Evolutionary conservation across 2,113 vertebrate species (phyloP).

Genomic region (Thalassarche chlororhynchos): DNA sequence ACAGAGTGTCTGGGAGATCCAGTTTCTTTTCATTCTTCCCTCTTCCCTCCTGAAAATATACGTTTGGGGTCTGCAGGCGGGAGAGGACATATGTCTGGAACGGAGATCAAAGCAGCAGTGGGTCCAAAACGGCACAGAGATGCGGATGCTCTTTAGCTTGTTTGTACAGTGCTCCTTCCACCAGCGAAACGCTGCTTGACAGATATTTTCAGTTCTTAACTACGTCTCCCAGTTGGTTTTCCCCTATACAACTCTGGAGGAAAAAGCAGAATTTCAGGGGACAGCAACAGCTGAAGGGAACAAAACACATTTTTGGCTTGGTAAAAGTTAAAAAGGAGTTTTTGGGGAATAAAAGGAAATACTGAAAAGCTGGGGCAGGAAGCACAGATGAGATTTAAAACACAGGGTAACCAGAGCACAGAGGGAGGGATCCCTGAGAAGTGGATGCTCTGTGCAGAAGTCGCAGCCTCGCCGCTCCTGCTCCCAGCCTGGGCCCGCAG

Average conservation of each 20-base stretch:
- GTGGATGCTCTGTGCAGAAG: neutral
- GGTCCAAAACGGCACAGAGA: neutral
- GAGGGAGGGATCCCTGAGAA: neutral
- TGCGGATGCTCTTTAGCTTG: neutral
- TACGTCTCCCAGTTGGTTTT: neutral
- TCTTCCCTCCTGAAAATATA: neutral
- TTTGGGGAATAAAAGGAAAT: neutral
- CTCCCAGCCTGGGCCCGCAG: neutral
- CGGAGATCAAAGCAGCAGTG: neutral
- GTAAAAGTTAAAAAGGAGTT: neutral
- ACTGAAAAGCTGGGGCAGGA: neutral
- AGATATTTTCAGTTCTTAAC: neutral
- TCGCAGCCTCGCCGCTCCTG: neutral
- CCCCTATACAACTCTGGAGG: neutral
- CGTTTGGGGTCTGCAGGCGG: neutral
- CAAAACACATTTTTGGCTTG: neutral
- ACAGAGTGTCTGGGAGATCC: neutral
- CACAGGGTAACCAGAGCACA: neutral
- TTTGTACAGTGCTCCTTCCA: neutral
- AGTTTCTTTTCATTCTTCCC: neutral
- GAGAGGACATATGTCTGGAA: neutral
- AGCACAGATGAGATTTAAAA: neutral
- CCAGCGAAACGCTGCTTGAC: neutral
- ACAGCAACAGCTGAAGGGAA: neutral
- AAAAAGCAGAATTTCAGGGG: neutral